Percentiles rank a stretch among this genome's conserved stretches.
Conservation (phyloP, 2,797 vertebrate species). For the Platyrinchus mystaceus region DNA sequence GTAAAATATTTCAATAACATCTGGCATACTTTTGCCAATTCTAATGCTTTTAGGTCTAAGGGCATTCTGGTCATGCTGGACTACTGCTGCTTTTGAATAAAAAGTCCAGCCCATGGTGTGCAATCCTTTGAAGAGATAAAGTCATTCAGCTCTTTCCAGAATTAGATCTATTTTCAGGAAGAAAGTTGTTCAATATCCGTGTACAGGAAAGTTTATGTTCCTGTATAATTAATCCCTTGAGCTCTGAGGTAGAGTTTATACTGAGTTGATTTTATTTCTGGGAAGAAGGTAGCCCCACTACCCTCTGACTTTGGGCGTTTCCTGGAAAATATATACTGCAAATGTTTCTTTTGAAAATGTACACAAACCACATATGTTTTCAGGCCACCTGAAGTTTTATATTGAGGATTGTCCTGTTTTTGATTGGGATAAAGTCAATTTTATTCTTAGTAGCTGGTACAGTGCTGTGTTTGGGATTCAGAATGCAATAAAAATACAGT, state of each 20-base stretch:
- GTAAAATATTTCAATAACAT: neutral
- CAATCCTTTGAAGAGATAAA: neutral
- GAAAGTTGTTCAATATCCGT: neutral
- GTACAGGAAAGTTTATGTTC: neutral
- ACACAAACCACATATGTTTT: neutral
- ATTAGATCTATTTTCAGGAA: neutral
- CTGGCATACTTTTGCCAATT: neutral
- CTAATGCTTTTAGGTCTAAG: neutral
- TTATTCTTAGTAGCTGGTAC: neutral
- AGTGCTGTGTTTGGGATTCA: neutral
- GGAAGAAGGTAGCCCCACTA: neutral
- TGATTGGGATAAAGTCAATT: neutral
- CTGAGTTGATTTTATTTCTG: neutral
- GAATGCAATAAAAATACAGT: neutral
- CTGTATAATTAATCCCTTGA: neutral
- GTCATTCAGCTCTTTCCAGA: neutral
- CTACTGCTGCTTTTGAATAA: neutral
- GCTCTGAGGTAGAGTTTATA: neutral
- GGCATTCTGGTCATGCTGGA: neutral
- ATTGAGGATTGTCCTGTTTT: neutral
- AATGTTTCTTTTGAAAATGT: neutral
- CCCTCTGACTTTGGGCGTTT: neutral
- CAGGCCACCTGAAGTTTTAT: neutral
- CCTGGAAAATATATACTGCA: neutral
- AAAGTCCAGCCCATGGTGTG: neutral